A percentile compares a stretch with the other conserved stretches of the same genome.
These are phyloP conservation scores for Busseola fusca DNA, from an alignment of 2,888 invertebrate species.

Conservation along the genomic window DNA sequence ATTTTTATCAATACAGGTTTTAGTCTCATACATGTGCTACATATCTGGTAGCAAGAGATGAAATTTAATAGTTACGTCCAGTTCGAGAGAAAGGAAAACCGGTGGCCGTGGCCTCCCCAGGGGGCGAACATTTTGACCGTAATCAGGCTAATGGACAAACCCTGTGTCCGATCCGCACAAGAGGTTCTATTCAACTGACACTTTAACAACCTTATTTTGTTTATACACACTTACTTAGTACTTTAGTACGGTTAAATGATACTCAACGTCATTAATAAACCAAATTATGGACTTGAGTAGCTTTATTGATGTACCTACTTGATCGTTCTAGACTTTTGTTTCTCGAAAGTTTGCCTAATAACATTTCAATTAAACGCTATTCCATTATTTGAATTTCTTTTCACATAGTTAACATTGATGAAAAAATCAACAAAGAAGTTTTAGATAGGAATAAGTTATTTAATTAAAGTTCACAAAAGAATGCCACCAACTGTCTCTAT, in stretches of 20 bases:
- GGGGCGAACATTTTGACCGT: constrained; percentile 84
- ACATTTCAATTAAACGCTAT: neutral
- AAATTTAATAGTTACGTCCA: constrained; percentile 65
- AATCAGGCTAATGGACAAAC: constrained; percentile 87
- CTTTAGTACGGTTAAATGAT: constrained; percentile 70
- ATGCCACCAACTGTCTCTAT: neutral
- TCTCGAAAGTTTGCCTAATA: neutral
- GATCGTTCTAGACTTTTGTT: constrained; percentile 24
- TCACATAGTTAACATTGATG: neutral
- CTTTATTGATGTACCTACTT: constrained; percentile 28
- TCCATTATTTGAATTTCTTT: neutral
- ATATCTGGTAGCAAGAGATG: constrained; percentile 50
- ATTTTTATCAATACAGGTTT: constrained; percentile 27
- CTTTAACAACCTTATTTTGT: constrained; percentile 80
- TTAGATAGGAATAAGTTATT: neutral
- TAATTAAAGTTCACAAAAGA: constrained; percentile 3
- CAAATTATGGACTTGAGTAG: constrained; percentile 43
- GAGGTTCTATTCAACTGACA: constrained; percentile 78
- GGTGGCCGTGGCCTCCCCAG: constrained; percentile 75
- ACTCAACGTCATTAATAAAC: constrained; percentile 57
- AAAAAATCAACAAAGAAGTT: neutral
- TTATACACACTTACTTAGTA: constrained; percentile 75
- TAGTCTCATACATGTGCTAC: constrained; percentile 40
- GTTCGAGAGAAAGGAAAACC: constrained; percentile 71
- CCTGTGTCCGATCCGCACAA: constrained; percentile 80